Base-by-base conservation (phyloP, 1,140 invertebrate species). In the Drosophila ohnishii region DNA sequence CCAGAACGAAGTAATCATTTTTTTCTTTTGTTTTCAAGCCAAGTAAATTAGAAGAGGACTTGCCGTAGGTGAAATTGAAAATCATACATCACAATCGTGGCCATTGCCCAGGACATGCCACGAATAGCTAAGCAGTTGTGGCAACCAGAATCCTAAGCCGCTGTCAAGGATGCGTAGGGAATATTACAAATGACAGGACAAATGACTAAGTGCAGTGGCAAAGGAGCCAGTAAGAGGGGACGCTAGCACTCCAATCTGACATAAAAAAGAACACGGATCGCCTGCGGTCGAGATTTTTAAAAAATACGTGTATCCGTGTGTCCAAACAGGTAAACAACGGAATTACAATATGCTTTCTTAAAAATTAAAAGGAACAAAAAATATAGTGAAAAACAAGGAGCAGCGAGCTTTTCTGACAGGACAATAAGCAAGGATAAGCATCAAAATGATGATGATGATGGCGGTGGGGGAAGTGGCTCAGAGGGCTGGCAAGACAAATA, bases 321-420 rank as follows among this genome's bases (percentile, higher is more conserved):
- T 69, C 45, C 48, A 71, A 78, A 73, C 75, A 76, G 72, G 76
- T 79, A 87, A 87, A 87, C 82, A 85, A 82, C 71, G 76, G 75
- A 86, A 86, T 86, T 87, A 86, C 83, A 87, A 87, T 87, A 87
- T 87, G 83, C 83, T 86, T 83, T 86, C 78, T 86, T 82, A 87
- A 85, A 85, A 85, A 85, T 85, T 86, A 81, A 63, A 84, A 84
- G 74, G 72, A 69, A 58, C 67, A 76, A 63, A 69, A 34, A 63
- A 50, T 13, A 35, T 34, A 48, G 30, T 25, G 57, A 39, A 50
- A 22, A 34, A 56, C 37, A 51, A 70, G 40, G 32, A 70, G 57
- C 30, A 63, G 51, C 51, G 37, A 42, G 65, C 67, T 51, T 65
- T 65, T 62, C 53, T 82, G 79, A 83, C 83, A 87, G 80, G 83